Base-by-base conservation (phyloP, 2,797 vertebrate genomes). In the Pangasius macronema region DNA sequence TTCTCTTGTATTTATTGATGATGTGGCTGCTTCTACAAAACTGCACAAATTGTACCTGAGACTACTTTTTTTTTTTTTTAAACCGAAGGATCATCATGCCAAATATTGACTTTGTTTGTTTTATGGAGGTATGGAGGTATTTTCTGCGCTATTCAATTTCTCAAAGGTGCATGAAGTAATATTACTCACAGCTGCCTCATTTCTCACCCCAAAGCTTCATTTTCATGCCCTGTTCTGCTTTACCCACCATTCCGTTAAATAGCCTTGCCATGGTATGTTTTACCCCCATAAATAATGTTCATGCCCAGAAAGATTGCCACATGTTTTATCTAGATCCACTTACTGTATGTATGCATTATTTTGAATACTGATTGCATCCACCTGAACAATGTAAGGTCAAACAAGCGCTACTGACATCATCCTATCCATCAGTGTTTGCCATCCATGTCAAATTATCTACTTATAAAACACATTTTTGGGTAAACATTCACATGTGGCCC, bases 401-500 rank as follows among this genome's bases (percentile, higher is more conserved):
- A 67, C 63, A 67, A 11, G 9, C 51, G 36, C 14, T 65, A 49
- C 42, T 82, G 39, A 49, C 81, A 49, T 67, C 16, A 65, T 82
- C 16, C 27, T 33, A 83, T 51, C n/a, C 18, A 68, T 53, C 9
- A 51, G 7, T 36, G 42, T 68, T 53, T 68, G 14, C 49, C n/a
- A 51, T 13, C n/a, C 11, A 6, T 53, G 46, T 53, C 46, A 36
- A 68, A 24, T 33, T 53, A 24, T 36, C n/a, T 46, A 51, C 63
- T 53, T 22, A 46, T 27, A 83, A 53, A 68, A 53, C 18, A 53
- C 18, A 53, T 68, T 30, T 70, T 16, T 72, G 39, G 20, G n/a
- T 83, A 51, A 83, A 70, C 46, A 36, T 70, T 68, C 46, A 53
- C 63, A 68, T 46, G n/a, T 83, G 46, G 42, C 81, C 27, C 2